Evolutionary conservation across 2,888 invertebrate species (phyloP), one percentile per base, ranked within the genome.

Genomic region (Cheiracanthium punctorium): DNA sequence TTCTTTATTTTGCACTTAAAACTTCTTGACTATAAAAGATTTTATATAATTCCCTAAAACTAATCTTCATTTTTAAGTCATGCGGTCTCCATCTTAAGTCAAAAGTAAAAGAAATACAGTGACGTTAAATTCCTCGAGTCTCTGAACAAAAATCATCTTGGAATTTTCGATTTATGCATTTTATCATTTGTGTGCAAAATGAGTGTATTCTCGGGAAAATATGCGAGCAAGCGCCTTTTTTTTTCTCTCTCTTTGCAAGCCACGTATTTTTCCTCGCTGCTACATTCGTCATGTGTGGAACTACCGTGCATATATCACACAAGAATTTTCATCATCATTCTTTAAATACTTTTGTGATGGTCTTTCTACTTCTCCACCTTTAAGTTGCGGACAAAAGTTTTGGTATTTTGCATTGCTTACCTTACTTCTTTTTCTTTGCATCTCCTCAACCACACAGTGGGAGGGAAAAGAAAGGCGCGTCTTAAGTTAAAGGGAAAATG

Each of bases 261-360:
- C 72, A 32, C 43, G 43, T n/a, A 30, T 64, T 80, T 52, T 52
- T 52, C 43, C 69, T 7, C 52, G 14, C n/a, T 64, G 20, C 37
- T 48, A 28, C 81, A 81, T 81, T 81, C 74, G 65, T 81, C 81
- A 81, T 81, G 74, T 69, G 52, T 30, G 43, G 52, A 52, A 52
- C 73, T 67, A 48, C 73, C 17, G 37, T 30, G 69, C 74, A 71
- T 76, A 76, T 70, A 71, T 76, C 76, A 82, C 76, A 32, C 71
- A 33, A 71, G 48, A 82, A 82, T 75, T 76, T 82, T 76, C 71
- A 76, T 71, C 65, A 76, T 82, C 76, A 76, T 71, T 82, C 70
- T 82, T 76, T 82, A 82, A 71, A 71, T 82, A 64, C 76, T 82
- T 82, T 82, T 76, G 76, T 70, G 76, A 76, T 48, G 70, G 64